Conservation (phyloP, 1,140 invertebrate genomes). For the Homarus americanus region DNA sequence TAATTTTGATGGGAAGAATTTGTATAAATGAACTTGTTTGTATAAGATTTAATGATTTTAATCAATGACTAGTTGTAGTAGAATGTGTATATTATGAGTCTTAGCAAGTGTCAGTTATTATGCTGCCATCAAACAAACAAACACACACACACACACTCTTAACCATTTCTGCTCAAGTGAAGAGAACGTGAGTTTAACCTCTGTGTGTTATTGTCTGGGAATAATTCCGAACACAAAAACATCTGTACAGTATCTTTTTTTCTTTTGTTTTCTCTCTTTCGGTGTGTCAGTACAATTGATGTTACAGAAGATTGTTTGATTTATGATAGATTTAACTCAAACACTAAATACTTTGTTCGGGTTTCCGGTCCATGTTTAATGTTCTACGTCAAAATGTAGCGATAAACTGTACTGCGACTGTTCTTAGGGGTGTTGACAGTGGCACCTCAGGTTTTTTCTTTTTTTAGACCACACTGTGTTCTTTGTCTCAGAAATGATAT, state of each 20-base stretch:
- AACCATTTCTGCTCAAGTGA: neutral
- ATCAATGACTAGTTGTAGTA: neutral
- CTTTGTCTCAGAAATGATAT: neutral
- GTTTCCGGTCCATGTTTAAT: neutral
- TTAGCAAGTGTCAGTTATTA: neutral
- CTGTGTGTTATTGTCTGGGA: too few species aligned
- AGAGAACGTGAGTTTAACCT: neutral
- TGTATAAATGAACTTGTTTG: neutral
- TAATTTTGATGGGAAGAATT: conserved; percentile 1
- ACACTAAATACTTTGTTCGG: too few species aligned
- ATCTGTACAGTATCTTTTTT: too few species aligned
- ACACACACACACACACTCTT: neutral
- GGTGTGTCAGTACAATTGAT: too few species aligned
- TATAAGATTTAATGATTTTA: neutral
- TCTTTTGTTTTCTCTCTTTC: too few species aligned
- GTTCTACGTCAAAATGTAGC: neutral
- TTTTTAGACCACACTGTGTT: neutral
- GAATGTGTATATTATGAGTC: neutral
- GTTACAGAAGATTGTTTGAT: too few species aligned
- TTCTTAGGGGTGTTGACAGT: neutral
- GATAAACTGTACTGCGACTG: neutral
- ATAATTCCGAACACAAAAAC: too few species aligned
- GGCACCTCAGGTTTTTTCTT: neutral
- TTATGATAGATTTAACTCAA: too few species aligned
- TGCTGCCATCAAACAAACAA: too few species aligned